Base-by-base conservation (phyloP, 2,113 vertebrate species). In the Oceanodroma tethys region DNA sequence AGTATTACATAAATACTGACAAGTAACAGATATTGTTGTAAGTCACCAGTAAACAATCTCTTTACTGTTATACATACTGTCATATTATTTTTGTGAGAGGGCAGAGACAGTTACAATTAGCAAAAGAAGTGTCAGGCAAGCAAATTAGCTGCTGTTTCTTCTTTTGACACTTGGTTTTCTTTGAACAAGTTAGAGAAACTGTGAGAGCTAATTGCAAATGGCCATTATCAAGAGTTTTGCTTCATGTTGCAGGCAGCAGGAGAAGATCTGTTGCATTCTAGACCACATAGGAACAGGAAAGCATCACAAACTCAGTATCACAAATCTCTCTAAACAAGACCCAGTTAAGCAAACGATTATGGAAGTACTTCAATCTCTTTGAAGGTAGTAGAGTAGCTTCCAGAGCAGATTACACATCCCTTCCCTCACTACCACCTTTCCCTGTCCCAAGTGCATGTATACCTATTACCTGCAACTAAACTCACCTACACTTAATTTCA, bases 191-290 rank as follows among this genome's bases (percentile, higher is more conserved):
- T 96, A 97, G 93, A 98, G 82, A 97, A 97, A 96, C 94, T 88
- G 97, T 93, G 98, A 98, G 83, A 89, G 95, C 86, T 98, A 99
- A 98, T 98, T 98, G 97, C 97, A 98, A 97, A 89, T 66, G 81
- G 78, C 48, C 55, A 59, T 79, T 96, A 91, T 62, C 27, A 94
- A 90, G 34, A 93, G 81, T 95, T 94, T 97, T 90, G 91, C 96
- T 97, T 98, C 96, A 98, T 95, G 98, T 85, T 98, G 95, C 90
- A 98, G 98, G 71, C 73, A 97, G 26, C 63, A 68, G 43, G 8
- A 60, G 56, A 86, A 20, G 38, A 59, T 4, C 12, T 63, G 34
- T 47, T 48, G 70, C 21, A 40, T 26, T 93, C n/a, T 19, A 84
- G 59, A 65, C 34, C 27, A 81, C 68, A 7, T 3, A 81, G 47